These are phyloP conservation scores for Aporrectodea caliginosa DNA, from an alignment of 1,140 invertebrate genomes.

Conservation along the genomic window DNA sequence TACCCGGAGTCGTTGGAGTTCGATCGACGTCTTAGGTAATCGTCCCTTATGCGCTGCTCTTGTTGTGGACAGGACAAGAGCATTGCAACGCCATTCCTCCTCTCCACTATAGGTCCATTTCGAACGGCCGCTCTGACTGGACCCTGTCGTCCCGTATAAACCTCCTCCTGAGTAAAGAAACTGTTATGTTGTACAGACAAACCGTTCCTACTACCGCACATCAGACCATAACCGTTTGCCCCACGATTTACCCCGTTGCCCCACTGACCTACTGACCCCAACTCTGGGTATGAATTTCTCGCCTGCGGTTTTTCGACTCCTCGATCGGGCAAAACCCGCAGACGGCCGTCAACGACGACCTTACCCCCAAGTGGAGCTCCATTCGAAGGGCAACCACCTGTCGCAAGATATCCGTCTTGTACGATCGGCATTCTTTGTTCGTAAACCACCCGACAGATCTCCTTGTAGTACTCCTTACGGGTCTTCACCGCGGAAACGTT, in stretches of 20 bases:
- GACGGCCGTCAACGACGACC: too few species aligned
- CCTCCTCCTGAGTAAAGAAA: constrained; percentile 1
- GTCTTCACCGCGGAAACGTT: not conserved
- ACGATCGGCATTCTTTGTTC: not conserved
- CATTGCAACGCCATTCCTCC: not conserved
- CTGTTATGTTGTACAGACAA: too few species aligned
- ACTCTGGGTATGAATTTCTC: too few species aligned
- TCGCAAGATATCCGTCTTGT: not conserved
- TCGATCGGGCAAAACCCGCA: too few species aligned
- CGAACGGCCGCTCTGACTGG: not conserved
- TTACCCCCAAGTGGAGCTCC: not conserved
- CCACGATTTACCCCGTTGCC: too few species aligned
- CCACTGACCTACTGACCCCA: too few species aligned
- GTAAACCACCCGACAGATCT: not conserved
- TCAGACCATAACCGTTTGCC: too few species aligned
- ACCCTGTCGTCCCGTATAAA: not conserved
- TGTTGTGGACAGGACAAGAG: too few species aligned
- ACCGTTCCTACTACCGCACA: too few species aligned
- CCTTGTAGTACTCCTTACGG: not conserved
- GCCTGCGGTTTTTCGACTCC: too few species aligned
- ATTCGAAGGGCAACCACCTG: not conserved
- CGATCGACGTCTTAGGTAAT: not conserved
- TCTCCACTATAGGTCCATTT: not conserved
- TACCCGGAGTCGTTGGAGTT: not conserved
- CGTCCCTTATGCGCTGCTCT: too few species aligned